A percentile compares a stretch with the other conserved stretches of the same genome.
Conservation (phyloP, 2,113 vertebrate species). For the Chloropsis cyanopogon region DNA sequence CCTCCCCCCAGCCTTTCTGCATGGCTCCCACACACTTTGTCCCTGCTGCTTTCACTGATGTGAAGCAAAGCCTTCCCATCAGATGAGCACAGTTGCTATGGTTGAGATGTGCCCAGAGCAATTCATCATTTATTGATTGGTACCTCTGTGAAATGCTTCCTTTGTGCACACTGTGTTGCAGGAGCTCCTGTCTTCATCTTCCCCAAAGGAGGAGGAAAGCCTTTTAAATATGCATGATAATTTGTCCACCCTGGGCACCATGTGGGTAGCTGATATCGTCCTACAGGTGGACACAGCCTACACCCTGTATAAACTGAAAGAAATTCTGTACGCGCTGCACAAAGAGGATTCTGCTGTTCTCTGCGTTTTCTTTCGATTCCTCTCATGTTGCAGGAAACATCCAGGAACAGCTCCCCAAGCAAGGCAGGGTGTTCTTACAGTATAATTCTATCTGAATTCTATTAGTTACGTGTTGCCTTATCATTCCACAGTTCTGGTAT, state of each 20-base stretch:
- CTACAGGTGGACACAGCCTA: background rate
- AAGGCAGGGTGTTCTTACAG: background rate
- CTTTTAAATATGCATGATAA: background rate
- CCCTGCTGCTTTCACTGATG: background rate
- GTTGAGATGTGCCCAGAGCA: background rate
- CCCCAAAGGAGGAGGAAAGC: background rate
- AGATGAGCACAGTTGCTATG: background rate
- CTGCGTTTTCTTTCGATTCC: background rate
- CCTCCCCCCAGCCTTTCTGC: background rate
- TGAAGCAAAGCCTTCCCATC: background rate
- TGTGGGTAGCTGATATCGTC: background rate
- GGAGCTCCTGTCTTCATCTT: background rate
- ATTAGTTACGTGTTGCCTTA: background rate
- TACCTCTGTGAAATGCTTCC: background rate
- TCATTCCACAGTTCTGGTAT: background rate
- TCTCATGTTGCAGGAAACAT: background rate
- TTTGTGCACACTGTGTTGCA: background rate
- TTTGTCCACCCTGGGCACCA: background rate
- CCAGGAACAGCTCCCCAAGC: background rate
- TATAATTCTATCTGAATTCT: background rate
- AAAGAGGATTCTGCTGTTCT: background rate
- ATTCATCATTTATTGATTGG: background rate
- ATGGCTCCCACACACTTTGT: background rate
- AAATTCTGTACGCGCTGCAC: background rate
- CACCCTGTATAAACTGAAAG: background rate